These are phyloP conservation scores for Idaea dimidiata DNA, from an alignment of 2,888 invertebrate species.

Conservation along the genomic window DNA sequence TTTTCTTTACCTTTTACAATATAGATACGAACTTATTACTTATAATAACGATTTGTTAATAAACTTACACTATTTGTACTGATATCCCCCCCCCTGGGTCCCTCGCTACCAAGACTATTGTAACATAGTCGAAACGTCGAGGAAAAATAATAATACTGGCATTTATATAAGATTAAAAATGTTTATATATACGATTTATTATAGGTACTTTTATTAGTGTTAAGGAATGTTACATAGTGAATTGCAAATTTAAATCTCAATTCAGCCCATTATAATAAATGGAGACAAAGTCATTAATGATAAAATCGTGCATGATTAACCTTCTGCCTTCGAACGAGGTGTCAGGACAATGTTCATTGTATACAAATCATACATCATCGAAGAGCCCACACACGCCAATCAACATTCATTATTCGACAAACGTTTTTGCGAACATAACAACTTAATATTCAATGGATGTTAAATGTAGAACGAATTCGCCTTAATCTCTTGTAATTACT, in stretches of 20 bases:
- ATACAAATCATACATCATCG: conserved; percentile 64
- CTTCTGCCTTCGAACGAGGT: conserved; percentile 36
- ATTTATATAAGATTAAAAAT: too few species aligned
- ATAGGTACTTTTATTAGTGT: too few species aligned
- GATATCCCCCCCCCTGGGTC: too few species aligned
- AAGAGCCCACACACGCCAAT: conserved; percentile 25
- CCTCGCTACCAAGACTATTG: too few species aligned
- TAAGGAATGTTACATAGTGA: not conserved
- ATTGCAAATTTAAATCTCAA: not conserved
- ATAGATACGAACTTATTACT: not conserved
- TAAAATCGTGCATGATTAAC: conserved; percentile 50
- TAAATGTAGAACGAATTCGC: conserved; percentile 14
- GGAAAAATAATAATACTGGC: too few species aligned
- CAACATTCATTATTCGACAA: conserved; percentile 25
- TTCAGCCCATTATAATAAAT: not conserved
- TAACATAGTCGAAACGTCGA: too few species aligned
- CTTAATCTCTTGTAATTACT: conserved; percentile 22
- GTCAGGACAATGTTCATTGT: conserved; percentile 75
- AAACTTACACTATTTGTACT: too few species aligned
- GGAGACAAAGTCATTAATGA: conserved; percentile 4
- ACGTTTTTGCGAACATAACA: conserved; percentile 26
- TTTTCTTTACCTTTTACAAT: not conserved
- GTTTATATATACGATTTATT: too few species aligned
- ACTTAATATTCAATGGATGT: conserved; percentile 27
- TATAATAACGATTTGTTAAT: not conserved